phyloP scores from a whole-genome alignment of 2,797 vertebrate genomes.

The Clamator glandarius region DNA sequence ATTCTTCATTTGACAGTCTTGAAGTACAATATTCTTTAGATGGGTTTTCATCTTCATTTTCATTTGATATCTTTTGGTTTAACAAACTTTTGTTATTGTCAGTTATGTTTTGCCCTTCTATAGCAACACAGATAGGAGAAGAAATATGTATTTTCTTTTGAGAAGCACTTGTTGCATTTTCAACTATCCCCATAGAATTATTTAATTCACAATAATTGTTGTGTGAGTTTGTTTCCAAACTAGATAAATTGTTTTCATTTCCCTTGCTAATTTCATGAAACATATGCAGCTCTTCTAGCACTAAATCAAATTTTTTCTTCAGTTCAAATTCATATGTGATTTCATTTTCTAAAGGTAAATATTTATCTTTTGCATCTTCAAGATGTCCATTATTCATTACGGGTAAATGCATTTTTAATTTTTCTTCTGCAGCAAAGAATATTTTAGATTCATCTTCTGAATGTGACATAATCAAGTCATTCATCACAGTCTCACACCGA shows the following conservation, averaged over 20 bases:
- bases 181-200: slow-evolving; percentile 2
- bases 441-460: slow-evolving; percentile 64
- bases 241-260: slow-evolving; percentile 60
- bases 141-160: not conserved
- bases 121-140: slow-evolving; percentile 21
- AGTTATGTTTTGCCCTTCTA: slow-evolving; percentile 8
- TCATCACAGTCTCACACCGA: slow-evolving; percentile 50
- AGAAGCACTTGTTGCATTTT: slow-evolving; percentile 29
- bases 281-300: slow-evolving; percentile 84
- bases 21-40: slow-evolving; percentile 36
- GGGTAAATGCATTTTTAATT: slow-evolving; percentile 61
- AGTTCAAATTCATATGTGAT: slow-evolving; percentile 76
- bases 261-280: slow-evolving; percentile 84
- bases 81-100: slow-evolving; percentile 48
- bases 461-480: slow-evolving; percentile 69
- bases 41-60: slow-evolving; percentile 75
- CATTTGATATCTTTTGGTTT: slow-evolving; percentile 33
- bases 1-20: slow-evolving; percentile 52
- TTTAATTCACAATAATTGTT: slow-evolving; percentile 3
- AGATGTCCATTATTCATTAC: slow-evolving; percentile 57
- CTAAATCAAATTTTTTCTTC: slow-evolving; percentile 84
- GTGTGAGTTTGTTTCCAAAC: slow-evolving; percentile 53
- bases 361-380: slow-evolving; percentile 55
- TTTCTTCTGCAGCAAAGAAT: slow-evolving; percentile 26
- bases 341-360: slow-evolving; percentile 68